Conservation (phyloP, 2,888 invertebrate genomes). For the Sinotaia quadrata region DNA sequence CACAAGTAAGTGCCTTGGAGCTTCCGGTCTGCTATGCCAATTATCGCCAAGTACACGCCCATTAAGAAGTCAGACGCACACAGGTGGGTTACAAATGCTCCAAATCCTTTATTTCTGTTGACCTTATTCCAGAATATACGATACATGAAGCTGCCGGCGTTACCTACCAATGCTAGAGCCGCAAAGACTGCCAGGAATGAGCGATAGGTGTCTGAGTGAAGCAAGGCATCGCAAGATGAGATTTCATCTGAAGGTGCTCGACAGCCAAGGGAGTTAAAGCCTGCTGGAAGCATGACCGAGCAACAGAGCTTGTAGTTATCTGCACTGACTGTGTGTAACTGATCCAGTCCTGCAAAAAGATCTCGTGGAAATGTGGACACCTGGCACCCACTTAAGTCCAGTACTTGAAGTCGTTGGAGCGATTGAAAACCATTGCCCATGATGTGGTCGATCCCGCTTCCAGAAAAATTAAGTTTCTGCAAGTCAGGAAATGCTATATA, state of each 20-base stretch:
- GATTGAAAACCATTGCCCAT: background rate
- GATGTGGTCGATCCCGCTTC: background rate
- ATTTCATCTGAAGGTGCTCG: slow-evolving; percentile 55
- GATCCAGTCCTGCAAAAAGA: background rate
- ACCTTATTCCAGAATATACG: slow-evolving; percentile 35
- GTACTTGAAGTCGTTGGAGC: background rate
- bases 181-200: slow-evolving; percentile 49
- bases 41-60: slow-evolving; percentile 63
- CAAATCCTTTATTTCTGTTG: slow-evolving; percentile 4
- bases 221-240: slow-evolving; percentile 61
- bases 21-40: slow-evolving; percentile 59
- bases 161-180: background rate
- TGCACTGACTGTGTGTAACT: background rate
- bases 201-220: slow-evolving; percentile 53
- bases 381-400: background rate
- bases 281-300: slow-evolving; percentile 3
- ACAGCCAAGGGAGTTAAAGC: slow-evolving; percentile 38
- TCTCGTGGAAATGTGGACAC: background rate
- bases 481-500: background rate
- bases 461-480: background rate
- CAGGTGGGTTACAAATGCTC: slow-evolving; percentile 57
- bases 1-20: slow-evolving; percentile 58
- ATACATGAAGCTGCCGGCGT: slow-evolving; percentile 7
- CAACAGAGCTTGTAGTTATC: slow-evolving; percentile 18
- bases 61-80: slow-evolving; percentile 61